phyloP scores from a whole-genome alignment of 64 coral and sea anemone genomes.

The Dendronephthya gigantea region DNA sequence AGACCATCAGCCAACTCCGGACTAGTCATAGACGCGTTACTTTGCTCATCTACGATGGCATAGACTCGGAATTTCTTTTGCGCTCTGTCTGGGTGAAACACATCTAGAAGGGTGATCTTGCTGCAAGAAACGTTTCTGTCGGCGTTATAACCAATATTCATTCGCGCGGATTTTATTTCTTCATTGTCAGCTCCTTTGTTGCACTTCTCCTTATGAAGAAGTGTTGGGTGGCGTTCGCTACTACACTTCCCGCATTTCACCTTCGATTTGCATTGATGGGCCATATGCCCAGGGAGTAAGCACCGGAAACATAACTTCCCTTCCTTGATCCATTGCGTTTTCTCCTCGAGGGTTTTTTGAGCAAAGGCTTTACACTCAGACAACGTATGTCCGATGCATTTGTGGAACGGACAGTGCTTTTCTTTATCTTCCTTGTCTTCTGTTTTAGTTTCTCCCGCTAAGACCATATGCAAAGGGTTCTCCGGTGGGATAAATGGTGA shows the following conservation, averaged over 20 bases:
- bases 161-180: neutral
- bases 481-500: too few species aligned
- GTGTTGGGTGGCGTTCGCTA: too few species aligned
- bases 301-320: neutral
- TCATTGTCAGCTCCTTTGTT: neutral
- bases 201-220: neutral
- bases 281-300: neutral
- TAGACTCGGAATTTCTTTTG: conserved; percentile 5
- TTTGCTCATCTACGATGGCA: too few species aligned
- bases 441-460: neutral
- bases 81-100: neutral
- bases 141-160: neutral
- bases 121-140: neutral
- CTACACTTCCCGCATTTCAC: neutral
- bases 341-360: neutral
- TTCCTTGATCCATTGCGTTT: neutral
- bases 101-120: neutral
- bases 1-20: too few species aligned
- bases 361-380: neutral
- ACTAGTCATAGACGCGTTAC: too few species aligned
- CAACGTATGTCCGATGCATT: neutral
- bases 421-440: neutral
- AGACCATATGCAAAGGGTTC: neutral
- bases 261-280: neutral
- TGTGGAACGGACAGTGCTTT: neutral